Conservation (phyloP, 2,113 vertebrate genomes). For the Antennarius striatus region DNA sequence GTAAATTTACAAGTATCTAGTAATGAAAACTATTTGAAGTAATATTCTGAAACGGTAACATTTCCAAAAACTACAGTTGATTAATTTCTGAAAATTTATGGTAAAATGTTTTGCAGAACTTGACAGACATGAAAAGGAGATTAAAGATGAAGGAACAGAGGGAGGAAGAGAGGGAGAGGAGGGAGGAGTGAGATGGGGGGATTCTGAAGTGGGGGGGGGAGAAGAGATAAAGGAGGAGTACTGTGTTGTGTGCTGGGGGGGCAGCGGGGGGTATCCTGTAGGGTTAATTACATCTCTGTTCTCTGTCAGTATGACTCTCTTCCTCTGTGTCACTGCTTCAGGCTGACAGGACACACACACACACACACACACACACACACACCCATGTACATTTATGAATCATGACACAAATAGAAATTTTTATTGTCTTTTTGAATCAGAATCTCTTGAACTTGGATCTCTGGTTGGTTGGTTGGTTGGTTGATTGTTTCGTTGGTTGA, state of each 20-base stretch:
- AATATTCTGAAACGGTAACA: no score
- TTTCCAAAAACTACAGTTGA: no score
- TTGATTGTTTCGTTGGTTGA: no score
- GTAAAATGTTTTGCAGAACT: not conserved
- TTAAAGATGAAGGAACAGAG: not conserved
- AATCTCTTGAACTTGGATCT: no score
- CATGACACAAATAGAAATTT: constrained; percentile 28
- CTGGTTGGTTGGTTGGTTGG: no score
- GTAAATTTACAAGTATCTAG: no score
- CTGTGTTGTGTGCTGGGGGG: constrained; percentile 1
- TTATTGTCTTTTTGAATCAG: constrained; percentile 14
- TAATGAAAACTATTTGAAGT: no score
- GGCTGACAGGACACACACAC: constrained; percentile 63
- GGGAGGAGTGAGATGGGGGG: not conserved
- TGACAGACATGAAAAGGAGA: not conserved
- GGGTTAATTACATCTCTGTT: constrained; percentile 82
- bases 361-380: constrained; percentile 36
- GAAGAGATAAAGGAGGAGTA: not conserved
- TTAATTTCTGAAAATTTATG: no score
- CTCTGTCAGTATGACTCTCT: constrained; percentile 69
- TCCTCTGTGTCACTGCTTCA: constrained; percentile 63
- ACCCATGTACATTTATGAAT: constrained; percentile 20
- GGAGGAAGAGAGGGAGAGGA: not conserved
- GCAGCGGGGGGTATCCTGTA: constrained; percentile 57
- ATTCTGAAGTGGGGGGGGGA: constrained; percentile 9